Percentiles rank a stretch among this genome's conserved stretches.
Evolutionary conservation across 2,113 vertebrate genomes (phyloP).

Genomic region (Meleagris gallopavo): DNA sequence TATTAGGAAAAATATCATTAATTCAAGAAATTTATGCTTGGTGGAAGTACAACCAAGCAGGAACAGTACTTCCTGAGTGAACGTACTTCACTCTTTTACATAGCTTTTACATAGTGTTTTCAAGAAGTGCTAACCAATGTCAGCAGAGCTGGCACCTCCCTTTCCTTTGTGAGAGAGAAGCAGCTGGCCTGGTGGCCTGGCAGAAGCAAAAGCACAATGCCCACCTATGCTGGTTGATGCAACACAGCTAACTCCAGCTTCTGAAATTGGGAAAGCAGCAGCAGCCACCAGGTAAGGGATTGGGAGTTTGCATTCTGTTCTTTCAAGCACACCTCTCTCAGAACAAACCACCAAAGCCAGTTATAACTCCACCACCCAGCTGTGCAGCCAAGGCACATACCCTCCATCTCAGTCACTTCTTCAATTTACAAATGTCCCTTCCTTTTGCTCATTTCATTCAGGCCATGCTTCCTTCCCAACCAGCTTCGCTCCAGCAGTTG

Average conservation of each 20-base stretch:
- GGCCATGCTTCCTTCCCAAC: background rate
- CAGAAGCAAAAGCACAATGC: background rate
- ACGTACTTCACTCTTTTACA: background rate
- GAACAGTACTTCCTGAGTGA: background rate
- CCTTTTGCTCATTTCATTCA: background rate
- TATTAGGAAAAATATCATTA: background rate
- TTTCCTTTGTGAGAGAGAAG: background rate
- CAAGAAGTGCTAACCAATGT: background rate
- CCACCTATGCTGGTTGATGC: background rate
- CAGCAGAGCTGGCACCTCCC: background rate
- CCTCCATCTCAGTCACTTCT: accelerated
- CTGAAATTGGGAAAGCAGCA: background rate
- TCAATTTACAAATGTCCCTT: background rate
- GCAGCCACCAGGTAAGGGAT: background rate
- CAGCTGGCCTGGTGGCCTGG: background rate
- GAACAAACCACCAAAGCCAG: accelerated
- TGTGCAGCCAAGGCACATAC: accelerated
- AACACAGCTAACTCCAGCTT: accelerated
- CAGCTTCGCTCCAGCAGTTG: background rate
- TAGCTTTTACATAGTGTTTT: background rate
- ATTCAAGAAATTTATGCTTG: background rate
- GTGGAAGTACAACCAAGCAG: background rate
- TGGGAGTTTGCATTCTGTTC: background rate
- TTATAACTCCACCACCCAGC: background rate
- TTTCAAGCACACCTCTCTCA: background rate